Conservation (phyloP, 1,140 invertebrate genomes). For the Papilio glaucus region DNA sequence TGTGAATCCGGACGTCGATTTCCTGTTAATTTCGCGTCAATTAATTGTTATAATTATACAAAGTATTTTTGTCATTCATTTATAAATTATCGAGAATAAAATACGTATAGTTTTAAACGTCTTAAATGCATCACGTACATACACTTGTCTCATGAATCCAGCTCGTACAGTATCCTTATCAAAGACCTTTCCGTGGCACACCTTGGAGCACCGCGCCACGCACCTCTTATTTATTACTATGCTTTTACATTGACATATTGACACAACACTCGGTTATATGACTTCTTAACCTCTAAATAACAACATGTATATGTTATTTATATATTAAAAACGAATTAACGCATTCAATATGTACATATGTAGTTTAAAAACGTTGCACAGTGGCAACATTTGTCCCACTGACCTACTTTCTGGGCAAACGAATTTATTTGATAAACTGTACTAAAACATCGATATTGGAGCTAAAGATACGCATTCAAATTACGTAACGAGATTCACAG, state of each 20-base stretch:
- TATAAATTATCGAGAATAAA: not conserved
- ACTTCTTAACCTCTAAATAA: conserved; percentile 4
- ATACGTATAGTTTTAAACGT: not conserved
- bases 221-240: conserved; percentile 26
- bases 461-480: not conserved
- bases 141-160: conserved; percentile 18
- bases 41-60: too few species aligned
- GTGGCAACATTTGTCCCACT: conserved; percentile 27
- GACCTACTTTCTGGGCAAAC: conserved; percentile 28
- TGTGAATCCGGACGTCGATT: too few species aligned
- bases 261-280: not conserved
- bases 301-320: not conserved
- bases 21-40: too few species aligned
- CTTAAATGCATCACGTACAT: conserved; percentile 21
- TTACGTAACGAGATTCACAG: not conserved
- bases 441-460: not conserved
- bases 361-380: conserved; percentile 11
- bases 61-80: too few species aligned
- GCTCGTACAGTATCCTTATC: conserved; percentile 34
- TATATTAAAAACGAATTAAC: not conserved
- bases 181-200: conserved; percentile 29
- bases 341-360: not conserved
- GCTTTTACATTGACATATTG: conserved; percentile 34
- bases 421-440: conserved; percentile 34
- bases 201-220: conserved; percentile 18